Percentiles rank a stretch among this genome's conserved stretches.
Conservation (phyloP, 2,888 invertebrate genomes). For the Allygus modestus region DNA sequence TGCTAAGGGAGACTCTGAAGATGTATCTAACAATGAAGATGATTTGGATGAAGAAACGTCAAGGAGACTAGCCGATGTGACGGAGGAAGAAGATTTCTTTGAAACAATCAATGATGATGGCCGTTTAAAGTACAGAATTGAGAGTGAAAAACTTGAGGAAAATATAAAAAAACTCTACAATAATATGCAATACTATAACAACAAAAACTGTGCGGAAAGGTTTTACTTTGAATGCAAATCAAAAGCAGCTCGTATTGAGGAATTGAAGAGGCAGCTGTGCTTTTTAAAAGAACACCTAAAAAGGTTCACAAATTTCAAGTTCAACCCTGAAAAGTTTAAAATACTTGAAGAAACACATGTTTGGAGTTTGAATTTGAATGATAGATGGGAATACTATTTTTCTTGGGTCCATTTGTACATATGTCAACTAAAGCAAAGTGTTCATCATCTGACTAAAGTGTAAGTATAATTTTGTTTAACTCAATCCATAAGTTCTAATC, state of each 20-base stretch:
- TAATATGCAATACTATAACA: background rate
- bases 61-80: constrained; percentile 32
- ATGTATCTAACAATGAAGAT: background rate
- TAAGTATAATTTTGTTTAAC: no score
- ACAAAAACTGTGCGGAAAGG: background rate
- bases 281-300: background rate
- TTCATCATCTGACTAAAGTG: constrained; percentile 20
- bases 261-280: background rate
- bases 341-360: background rate
- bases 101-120: background rate
- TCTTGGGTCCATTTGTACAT: constrained; percentile 28
- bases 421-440: constrained; percentile 25
- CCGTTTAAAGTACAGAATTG: background rate
- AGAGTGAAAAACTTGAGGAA: background rate
- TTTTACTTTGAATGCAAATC: background rate
- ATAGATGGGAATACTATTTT: constrained; percentile 27
- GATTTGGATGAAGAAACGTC: constrained; percentile 26
- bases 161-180: background rate
- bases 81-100: constrained; percentile 18
- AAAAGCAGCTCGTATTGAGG: background rate
- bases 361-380: background rate
- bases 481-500: no score
- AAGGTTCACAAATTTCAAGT: background rate
- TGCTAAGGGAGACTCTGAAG: background rate
- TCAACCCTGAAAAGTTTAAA: background rate